Evolutionary conservation across 2,797 vertebrate genomes (phyloP).

Genomic region (Harpagifer antarcticus): DNA sequence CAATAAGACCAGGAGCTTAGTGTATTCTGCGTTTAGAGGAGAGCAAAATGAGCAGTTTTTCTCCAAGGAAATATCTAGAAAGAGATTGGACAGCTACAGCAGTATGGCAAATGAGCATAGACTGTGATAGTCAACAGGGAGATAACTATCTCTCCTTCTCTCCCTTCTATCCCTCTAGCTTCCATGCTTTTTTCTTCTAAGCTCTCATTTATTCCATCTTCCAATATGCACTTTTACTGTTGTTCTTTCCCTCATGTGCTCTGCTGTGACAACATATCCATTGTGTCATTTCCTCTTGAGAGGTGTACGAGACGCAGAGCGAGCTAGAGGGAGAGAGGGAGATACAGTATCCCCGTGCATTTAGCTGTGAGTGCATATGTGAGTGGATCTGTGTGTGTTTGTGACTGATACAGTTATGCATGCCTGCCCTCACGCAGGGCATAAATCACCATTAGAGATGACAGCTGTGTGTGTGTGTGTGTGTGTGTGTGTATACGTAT

Average conservation of each 20-base stretch:
- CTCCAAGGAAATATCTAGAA: slow-evolving; percentile 74
- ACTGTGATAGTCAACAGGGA: slow-evolving; percentile 74
- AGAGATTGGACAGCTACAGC: slow-evolving; percentile 66
- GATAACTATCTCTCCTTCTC: slow-evolving; percentile 46
- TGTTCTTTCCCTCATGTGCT: slow-evolving; percentile 35
- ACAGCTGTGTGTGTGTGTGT: slow-evolving; percentile 47
- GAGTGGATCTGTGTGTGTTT: slow-evolving; percentile 72
- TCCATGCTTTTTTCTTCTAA: slow-evolving; percentile 20
- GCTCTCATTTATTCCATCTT: slow-evolving; percentile 59
- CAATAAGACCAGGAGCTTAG: slow-evolving; percentile 55
- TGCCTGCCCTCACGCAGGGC: slow-evolving; percentile 70
- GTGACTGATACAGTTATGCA: slow-evolving; percentile 79
- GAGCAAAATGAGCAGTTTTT: slow-evolving; percentile 71
- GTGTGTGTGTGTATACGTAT: slow-evolving; percentile 16
- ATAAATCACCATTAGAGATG: slow-evolving; percentile 85
- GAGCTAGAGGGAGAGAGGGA: slow-evolving; percentile 7
- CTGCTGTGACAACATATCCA: slow-evolving; percentile 57
- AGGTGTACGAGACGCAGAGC: slow-evolving; percentile 21
- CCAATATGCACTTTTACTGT: slow-evolving; percentile 60
- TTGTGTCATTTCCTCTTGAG: slow-evolving; percentile 59
- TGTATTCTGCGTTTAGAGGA: slow-evolving; percentile 52
- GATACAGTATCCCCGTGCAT: slow-evolving; percentile 45
- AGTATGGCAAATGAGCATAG: slow-evolving; percentile 79
- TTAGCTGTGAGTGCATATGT: slow-evolving; percentile 54
- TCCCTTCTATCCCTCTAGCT: background rate